phyloP scores from a whole-genome alignment of 2,797 vertebrate genomes.

The Paguma larvata region DNA sequence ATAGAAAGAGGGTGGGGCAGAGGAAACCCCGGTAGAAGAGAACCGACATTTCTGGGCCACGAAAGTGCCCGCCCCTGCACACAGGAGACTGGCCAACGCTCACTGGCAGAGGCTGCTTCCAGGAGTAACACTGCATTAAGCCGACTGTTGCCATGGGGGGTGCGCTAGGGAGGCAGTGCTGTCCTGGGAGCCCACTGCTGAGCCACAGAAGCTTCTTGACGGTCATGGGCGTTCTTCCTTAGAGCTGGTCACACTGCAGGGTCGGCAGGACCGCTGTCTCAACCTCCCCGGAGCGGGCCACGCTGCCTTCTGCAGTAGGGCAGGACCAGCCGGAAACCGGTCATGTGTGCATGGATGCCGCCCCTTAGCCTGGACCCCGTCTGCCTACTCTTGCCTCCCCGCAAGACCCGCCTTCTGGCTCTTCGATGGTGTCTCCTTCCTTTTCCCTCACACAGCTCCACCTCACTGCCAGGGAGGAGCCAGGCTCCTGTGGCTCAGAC shows the following conservation, averaged over 20 bases:
- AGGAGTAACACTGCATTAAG: neutral
- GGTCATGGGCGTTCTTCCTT: neutral
- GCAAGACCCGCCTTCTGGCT: neutral
- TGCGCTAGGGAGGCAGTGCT: accelerated
- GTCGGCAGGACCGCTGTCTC: neutral
- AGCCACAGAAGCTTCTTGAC: neutral
- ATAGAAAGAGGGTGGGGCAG: neutral
- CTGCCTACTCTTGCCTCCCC: neutral
- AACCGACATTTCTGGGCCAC: constrained; percentile 38
- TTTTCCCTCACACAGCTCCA: accelerated
- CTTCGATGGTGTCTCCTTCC: neutral
- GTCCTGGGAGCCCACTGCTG: neutral
- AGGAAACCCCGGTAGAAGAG: constrained; percentile 7
- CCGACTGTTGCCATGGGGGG: neutral
- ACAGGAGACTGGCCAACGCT: neutral
- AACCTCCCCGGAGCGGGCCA: neutral
- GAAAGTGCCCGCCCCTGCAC: neutral
- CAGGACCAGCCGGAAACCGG: neutral
- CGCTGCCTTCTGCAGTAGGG: neutral
- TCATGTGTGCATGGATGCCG: accelerated
- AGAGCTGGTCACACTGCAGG: neutral
- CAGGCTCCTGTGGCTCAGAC: neutral
- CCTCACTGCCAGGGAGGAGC: neutral
- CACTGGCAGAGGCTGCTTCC: neutral
- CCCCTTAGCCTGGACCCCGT: neutral